A percentile compares a stretch with the other conserved stretches of the same genome.
These are phyloP conservation scores for Philonicus albiceps DNA, from an alignment of 2,888 invertebrate species.

Conservation along the genomic window DNA sequence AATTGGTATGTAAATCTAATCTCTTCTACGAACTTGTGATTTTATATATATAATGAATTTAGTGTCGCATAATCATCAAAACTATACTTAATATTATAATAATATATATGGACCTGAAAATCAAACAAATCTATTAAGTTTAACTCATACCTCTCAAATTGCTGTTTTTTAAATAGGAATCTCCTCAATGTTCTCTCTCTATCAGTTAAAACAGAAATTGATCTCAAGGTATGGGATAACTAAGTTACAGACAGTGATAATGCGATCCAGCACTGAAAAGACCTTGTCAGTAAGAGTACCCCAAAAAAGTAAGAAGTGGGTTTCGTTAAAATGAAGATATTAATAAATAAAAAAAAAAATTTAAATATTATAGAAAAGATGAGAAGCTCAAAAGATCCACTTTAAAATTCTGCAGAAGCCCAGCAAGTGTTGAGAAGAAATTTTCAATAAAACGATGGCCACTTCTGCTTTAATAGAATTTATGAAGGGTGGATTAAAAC, in stretches of 20 bases:
- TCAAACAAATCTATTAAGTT: not conserved
- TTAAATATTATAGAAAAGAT: not conserved
- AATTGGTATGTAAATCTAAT: too few relatives aligned
- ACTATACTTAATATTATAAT: not conserved
- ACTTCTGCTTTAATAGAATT: not conserved
- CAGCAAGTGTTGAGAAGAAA: not conserved
- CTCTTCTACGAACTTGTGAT: too few relatives aligned
- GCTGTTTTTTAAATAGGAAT: not conserved
- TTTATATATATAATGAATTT: not conserved
- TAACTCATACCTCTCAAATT: not conserved
- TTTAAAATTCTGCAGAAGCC: not conserved
- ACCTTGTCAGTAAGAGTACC: not conserved
- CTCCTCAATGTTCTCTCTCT: not conserved
- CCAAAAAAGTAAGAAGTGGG: not conserved
- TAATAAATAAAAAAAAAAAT: not conserved
- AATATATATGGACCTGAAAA: not conserved
- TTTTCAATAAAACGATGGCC: not conserved
- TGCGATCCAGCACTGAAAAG: not conserved
- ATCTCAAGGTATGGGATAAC: not conserved
- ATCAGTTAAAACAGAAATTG: not conserved
- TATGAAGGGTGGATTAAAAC: not conserved
- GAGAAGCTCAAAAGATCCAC: not conserved
- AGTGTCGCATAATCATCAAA: not conserved
- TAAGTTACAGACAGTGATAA: not conserved
- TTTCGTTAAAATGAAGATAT: not conserved